Base-by-base conservation (phyloP, 2,113 vertebrate genomes). In the Silurus meridionalis region DNA sequence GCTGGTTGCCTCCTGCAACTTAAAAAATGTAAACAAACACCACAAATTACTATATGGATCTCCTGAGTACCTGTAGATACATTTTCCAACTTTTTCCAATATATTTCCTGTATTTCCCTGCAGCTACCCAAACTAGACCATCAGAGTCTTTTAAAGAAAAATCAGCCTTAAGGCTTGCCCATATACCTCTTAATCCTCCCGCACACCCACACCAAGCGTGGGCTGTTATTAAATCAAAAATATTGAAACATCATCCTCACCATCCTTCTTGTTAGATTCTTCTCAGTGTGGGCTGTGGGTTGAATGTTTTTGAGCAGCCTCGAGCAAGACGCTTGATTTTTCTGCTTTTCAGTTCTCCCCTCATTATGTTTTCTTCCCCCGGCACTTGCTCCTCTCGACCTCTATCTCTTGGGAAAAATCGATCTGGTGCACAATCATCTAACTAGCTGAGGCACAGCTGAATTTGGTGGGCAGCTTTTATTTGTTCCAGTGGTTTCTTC, bases 381-480 rank as follows among this genome's bases (percentile, higher is more conserved):
- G 52, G 19, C 19, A 25, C n/a, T 28, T 48, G 19, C 48, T 79
- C 57, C 14, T 87, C 88, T 88, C 92, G 85, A 89, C 91, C 87
- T 88, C 53, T 87, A 87, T 86, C 52, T 69, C 86, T 88, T 78
- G 84, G 48, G 89, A 85, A 77, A 78, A 91, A 83, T 88, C 82
- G 92, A 87, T 87, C 58, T 14, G 6, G 17, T 80, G 48, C 80
- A 87, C 8, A 50, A 83, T 89, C 77, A 89, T 91, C 3, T 84
- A 89, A 83, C 82, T 72, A 67, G 87, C 90, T 89, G 87, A 92
- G 2, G 61, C 74, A 71, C 85, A 89, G 90, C 88, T 91, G 84
- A 91, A 88, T 90, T 92, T 55, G 72, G 53, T 86, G 79, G 88
- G 17, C 61, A 79, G 74, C 2, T 48, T 21, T 25, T 89, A 88